Percentiles rank a stretch among this genome's conserved stretches.
Conservation (phyloP, 2,113 vertebrate species). For the Sapayoa aenigma region DNA sequence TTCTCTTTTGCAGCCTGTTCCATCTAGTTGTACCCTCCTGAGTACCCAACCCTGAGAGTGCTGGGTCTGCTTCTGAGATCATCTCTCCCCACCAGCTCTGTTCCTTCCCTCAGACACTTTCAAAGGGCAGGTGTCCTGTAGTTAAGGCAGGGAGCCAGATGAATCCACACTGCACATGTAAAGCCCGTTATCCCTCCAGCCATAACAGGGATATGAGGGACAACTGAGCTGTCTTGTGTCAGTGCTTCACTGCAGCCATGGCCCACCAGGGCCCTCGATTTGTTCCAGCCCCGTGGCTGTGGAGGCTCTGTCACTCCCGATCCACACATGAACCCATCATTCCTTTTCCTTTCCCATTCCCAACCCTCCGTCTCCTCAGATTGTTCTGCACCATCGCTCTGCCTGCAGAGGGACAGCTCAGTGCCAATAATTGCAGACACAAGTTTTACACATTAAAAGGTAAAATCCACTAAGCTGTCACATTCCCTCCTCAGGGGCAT, state of each 20-base stretch:
- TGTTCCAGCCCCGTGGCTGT: not conserved
- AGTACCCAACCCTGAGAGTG: not conserved
- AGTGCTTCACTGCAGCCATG: not conserved
- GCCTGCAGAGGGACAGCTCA: not conserved
- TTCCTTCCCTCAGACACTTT: not conserved
- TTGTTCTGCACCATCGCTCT: not conserved
- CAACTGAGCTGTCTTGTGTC: not conserved
- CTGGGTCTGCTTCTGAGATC: not conserved
- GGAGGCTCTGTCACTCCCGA: not conserved
- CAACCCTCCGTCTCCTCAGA: not conserved
- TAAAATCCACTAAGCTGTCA: not conserved
- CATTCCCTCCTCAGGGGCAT: not conserved
- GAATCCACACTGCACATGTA: not conserved
- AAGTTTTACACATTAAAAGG: not conserved
- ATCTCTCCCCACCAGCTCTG: not conserved
- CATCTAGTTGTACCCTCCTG: not conserved
- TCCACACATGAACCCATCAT: not conserved
- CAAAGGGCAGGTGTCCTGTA: not conserved
- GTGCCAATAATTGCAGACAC: not conserved
- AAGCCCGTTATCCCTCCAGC: not conserved
- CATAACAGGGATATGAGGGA: rapidly evolving
- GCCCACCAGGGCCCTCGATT: not conserved
- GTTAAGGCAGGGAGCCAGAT: not conserved
- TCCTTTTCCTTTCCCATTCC: not conserved
- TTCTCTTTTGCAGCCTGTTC: not conserved